Base-by-base conservation (phyloP, 2,113 vertebrate genomes). In the Trichomycterus rosablanca region DNA sequence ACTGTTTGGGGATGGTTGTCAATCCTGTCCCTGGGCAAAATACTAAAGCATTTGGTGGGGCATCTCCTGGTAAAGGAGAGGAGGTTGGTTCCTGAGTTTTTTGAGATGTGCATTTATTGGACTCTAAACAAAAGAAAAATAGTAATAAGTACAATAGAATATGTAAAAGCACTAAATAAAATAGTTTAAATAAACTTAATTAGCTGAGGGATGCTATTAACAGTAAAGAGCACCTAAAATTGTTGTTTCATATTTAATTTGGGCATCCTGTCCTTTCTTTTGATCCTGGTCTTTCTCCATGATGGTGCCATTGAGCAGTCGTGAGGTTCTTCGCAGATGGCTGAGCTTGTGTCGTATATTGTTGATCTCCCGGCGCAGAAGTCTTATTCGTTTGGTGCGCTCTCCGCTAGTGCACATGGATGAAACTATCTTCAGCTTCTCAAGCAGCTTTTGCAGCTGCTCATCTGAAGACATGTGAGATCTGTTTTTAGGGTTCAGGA, bases 281-380 rank as follows among this genome's bases (percentile, higher is more conserved):
- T 75, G 67, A 0, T 55, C 75, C 37, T 79, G 61, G 1, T 83
- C 85, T 1, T 81, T 69, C 34, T 53, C 78, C 16, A 67, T 75
- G 18, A 66, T 80, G 42, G 84, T 87, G 16, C 89, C 84, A 1
- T 86, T 90, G 9, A 80, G 51, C 9, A 66, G 57, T 51, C 73
- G 77, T 67, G 80, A 82, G 68, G 55, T 87, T 16, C 86, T 90
- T 28, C 86, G 87, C 49, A 90, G 90, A 78, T 92, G 91, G 44
- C 85, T 91, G 76, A 91, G 73, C 55, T 84, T 93, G 73, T 94
- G 91, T 18, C 90, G 87, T 23, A 98, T 63, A 32, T 81, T 65
- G 79, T 98, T 97, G 83, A 99, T 98, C 76, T 99, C 94, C 8
- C 91, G 74, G 12, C 93, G 88, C 55, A 99, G 84, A 59, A 97